Evolutionary conservation across 2,797 vertebrate genomes (phyloP).

Genomic region (Pristis pectinata): DNA sequence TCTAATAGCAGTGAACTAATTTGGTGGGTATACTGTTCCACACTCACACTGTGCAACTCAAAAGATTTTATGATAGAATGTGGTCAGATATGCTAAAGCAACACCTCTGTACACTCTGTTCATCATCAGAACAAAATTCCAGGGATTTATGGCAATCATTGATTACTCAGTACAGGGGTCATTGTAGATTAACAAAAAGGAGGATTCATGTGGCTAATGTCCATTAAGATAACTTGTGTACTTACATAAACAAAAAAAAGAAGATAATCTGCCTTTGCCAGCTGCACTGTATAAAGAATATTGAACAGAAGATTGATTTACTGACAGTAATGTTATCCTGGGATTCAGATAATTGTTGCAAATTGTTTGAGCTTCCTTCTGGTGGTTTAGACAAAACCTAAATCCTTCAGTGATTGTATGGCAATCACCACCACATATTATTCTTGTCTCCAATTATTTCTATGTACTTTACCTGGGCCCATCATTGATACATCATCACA

Average conservation of each 20-base stretch:
- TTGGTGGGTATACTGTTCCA: not conserved
- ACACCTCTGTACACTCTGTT: not conserved
- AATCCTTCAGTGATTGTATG: not conserved
- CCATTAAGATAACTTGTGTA: not conserved
- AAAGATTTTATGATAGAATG: not conserved
- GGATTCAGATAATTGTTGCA: not conserved
- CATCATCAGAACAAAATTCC: not conserved
- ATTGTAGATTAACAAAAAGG: constrained; percentile 10
- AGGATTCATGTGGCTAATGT: not conserved
- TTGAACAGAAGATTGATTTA: not conserved
- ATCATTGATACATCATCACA: not conserved
- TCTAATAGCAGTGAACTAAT: not conserved
- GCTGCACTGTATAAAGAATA: not conserved
- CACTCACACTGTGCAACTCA: not conserved
- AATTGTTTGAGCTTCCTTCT: constrained; percentile 1
- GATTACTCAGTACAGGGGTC: not conserved
- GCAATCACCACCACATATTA: not conserved
- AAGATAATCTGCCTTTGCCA: constrained; percentile 2
- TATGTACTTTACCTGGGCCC: not conserved
- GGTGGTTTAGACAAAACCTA: not conserved
- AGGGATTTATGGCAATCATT: not conserved
- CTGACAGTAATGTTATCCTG: not conserved
- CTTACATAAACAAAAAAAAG: not conserved
- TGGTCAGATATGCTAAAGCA: not conserved
- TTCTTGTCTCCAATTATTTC: not conserved